phyloP scores from a whole-genome alignment of 2,113 vertebrate species.

The Phoenicopterus ruber region DNA sequence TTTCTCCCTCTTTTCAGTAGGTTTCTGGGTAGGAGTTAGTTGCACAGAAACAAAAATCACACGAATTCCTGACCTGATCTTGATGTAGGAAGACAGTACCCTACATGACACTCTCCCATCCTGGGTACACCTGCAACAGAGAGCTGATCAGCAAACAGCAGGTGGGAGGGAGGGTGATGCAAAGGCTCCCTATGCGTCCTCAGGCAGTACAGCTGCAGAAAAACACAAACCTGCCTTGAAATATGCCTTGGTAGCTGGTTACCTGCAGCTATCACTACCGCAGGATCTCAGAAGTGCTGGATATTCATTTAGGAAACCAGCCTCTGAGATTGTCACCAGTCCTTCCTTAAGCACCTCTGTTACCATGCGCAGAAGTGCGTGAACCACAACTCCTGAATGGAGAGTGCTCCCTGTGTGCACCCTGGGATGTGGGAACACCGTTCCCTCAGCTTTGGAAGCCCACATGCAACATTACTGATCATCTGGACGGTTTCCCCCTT shows the following conservation, averaged over 20 bases:
- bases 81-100: background rate
- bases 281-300: background rate
- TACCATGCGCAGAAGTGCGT: accelerated
- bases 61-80: background rate
- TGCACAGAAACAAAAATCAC: background rate
- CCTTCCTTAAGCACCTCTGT: background rate
- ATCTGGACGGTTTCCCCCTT: background rate
- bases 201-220: background rate
- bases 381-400: background rate
- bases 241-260: background rate
- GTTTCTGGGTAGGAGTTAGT: background rate
- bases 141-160: background rate
- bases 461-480: background rate
- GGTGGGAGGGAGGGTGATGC: background rate
- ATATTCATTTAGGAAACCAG: background rate
- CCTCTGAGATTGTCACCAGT: background rate
- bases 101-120: background rate
- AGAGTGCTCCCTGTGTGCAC: background rate
- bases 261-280: background rate
- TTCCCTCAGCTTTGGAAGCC: background rate
- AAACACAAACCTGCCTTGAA: background rate
- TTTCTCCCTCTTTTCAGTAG: background rate
- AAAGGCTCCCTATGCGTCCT: background rate
- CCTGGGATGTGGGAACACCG: accelerated
- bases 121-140: accelerated